Evolutionary conservation across 2,113 vertebrate genomes (phyloP).

Genomic region (Nycticorax nycticorax): DNA sequence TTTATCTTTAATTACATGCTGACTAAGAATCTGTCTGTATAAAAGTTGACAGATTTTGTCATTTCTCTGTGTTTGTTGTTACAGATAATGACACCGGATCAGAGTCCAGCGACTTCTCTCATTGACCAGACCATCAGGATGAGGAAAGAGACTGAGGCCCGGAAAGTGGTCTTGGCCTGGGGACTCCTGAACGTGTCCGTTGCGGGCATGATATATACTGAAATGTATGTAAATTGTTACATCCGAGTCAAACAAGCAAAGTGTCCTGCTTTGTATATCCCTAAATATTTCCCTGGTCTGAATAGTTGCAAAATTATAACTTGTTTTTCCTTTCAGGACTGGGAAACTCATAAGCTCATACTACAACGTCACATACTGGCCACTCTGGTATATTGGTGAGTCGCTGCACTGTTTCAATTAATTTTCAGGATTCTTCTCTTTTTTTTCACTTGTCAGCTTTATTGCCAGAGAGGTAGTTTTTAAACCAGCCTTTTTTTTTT

Average conservation of each 20-base stretch:
- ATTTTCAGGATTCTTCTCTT: background rate
- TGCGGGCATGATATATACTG: slow-evolving; percentile 94
- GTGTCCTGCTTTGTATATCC: background rate
- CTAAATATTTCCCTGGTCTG: background rate
- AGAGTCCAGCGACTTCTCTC: slow-evolving; percentile 73
- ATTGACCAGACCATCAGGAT: slow-evolving; percentile 90
- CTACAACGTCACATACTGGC: slow-evolving; percentile 90
- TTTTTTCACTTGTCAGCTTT: background rate
- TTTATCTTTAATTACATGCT: background rate
- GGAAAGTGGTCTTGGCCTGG: slow-evolving; percentile 91
- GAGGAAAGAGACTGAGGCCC: slow-evolving; percentile 87
- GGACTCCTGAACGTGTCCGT: slow-evolving; percentile 89
- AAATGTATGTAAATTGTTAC: slow-evolving; percentile 81
- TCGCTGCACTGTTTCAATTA: background rate
- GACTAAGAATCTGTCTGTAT: background rate
- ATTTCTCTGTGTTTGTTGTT: background rate
- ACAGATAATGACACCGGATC: slow-evolving; percentile 69
- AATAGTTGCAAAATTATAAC: background rate
- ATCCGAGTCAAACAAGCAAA: background rate
- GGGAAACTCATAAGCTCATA: slow-evolving; percentile 88
- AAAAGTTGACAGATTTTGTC: background rate
- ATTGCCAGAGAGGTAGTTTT: fast-evolving
- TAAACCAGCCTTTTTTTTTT: fast-evolving
- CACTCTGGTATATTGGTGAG: slow-evolving; percentile 97
- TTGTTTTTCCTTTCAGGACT: slow-evolving; percentile 78